phyloP scores from a whole-genome alignment of 1,140 invertebrate species.

The Micrasema longulum region DNA sequence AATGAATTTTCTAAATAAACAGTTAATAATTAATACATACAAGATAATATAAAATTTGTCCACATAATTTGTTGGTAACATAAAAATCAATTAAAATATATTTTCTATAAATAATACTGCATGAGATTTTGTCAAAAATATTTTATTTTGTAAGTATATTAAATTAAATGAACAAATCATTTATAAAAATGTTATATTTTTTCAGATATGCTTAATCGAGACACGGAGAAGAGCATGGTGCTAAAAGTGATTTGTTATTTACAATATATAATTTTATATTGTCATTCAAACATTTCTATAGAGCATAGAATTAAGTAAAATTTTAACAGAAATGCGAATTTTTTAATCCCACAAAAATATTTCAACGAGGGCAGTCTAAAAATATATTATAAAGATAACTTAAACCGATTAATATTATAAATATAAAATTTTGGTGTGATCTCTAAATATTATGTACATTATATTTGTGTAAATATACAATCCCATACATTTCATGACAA shows the following conservation, averaged over 20 bases:
- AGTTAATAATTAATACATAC: too few relatives aligned
- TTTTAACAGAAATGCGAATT: slow-evolving; percentile 19
- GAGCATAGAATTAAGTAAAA: slow-evolving; percentile 17
- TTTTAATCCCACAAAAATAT: slow-evolving; percentile 9
- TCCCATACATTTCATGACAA: slow-evolving; percentile 24
- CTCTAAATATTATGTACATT: slow-evolving; percentile 33
- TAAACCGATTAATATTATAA: slow-evolving; percentile 33
- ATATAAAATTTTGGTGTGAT: slow-evolving; percentile 45
- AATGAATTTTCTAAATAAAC: too few relatives aligned
- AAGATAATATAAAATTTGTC: too few relatives aligned
- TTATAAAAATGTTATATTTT: slow-evolving; percentile 39
- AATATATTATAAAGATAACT: slow-evolving; percentile 22
- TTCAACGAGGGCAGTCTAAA: slow-evolving; percentile 19
- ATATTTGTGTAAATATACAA: slow-evolving; percentile 41
- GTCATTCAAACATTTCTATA: slow-evolving; percentile 17
- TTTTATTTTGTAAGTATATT: too few relatives aligned
- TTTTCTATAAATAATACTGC: too few relatives aligned
- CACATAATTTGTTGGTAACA: too few relatives aligned
- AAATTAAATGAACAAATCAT: slow-evolving; percentile 22
- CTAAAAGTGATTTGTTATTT: slow-evolving; percentile 21
- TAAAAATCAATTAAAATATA: too few relatives aligned
- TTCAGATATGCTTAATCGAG: slow-evolving; percentile 48
- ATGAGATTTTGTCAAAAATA: too few relatives aligned
- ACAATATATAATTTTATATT: slow-evolving; percentile 41
- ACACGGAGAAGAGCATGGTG: slow-evolving; percentile 4